Evolutionary conservation across 1,140 invertebrate species (phyloP).

Genomic region (Papilio dardanus): DNA sequence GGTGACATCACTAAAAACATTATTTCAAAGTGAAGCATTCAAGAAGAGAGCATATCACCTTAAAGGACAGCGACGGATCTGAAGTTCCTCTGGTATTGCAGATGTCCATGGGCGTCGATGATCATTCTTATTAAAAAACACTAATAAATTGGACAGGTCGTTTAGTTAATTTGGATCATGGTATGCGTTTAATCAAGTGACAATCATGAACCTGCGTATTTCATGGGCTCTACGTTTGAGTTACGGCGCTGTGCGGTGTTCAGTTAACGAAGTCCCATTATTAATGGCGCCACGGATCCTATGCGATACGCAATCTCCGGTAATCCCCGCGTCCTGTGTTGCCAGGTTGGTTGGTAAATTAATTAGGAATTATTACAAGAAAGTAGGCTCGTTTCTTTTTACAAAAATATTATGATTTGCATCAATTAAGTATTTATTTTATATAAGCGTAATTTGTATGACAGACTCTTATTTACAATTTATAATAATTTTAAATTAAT

Average conservation of each 20-base stretch:
- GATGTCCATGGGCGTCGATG: too few relatives aligned
- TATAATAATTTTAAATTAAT: too few relatives aligned
- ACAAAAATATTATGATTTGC: too few relatives aligned
- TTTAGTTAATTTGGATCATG: constrained; percentile 7
- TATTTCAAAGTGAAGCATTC: too few relatives aligned
- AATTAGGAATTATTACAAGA: neutral
- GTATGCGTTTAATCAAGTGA: constrained; percentile 48
- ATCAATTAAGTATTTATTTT: too few relatives aligned
- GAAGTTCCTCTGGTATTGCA: too few relatives aligned
- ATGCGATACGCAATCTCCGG: constrained; percentile 72
- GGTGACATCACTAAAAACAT: too few relatives aligned
- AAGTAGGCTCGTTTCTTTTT: neutral
- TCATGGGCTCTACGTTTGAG: constrained; percentile 65
- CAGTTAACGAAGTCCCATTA: constrained; percentile 74
- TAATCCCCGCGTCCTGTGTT: constrained; percentile 57
- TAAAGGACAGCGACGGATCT: too few relatives aligned
- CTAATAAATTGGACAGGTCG: neutral
- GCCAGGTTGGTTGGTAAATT: constrained; percentile 39
- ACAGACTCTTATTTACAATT: too few relatives aligned
- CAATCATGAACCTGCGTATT: constrained; percentile 49
- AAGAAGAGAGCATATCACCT: too few relatives aligned
- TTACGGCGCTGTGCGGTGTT: constrained; percentile 66
- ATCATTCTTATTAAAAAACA: too few relatives aligned
- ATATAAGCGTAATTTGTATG: too few relatives aligned
- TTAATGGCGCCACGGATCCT: constrained; percentile 64